Conservation (phyloP, 2,113 vertebrate species). For the Apaloderma vittatum region DNA sequence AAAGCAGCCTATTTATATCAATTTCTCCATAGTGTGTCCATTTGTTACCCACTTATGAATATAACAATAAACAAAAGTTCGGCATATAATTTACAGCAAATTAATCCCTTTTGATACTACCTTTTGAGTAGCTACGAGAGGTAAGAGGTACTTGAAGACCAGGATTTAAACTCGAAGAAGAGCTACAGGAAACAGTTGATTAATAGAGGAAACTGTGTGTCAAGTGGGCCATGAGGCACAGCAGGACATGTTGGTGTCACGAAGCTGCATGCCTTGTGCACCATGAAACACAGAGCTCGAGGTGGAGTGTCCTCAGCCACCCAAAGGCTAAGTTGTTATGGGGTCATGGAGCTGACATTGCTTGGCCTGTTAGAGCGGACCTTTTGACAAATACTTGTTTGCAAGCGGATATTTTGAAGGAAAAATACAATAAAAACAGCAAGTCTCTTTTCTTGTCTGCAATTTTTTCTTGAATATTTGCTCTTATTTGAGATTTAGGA, state of each 20-base stretch:
- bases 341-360: not conserved
- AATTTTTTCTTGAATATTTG: not conserved
- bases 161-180: not conserved
- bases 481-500: not conserved
- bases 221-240: not conserved
- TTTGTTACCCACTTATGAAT: not conserved
- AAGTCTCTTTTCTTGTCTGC: not conserved
- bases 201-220: not conserved
- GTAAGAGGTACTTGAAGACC: not conserved
- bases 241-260: not conserved
- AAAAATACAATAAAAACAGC: not conserved
- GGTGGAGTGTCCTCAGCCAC: not conserved
- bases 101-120: not conserved
- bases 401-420: not conserved
- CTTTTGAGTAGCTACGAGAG: not conserved
- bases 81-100: not conserved
- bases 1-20: not conserved
- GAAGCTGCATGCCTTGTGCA: rapidly evolving
- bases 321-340: not conserved
- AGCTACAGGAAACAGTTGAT: not conserved
- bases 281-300: not conserved
- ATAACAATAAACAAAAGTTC: not conserved
- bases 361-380: not conserved
- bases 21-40: rapidly evolving
- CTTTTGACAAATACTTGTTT: not conserved